A percentile compares a stretch with the other conserved stretches of the same genome.
These are phyloP conservation scores for Polyommatus icarus DNA, from an alignment of 2,888 invertebrate species.

Conservation along the genomic window DNA sequence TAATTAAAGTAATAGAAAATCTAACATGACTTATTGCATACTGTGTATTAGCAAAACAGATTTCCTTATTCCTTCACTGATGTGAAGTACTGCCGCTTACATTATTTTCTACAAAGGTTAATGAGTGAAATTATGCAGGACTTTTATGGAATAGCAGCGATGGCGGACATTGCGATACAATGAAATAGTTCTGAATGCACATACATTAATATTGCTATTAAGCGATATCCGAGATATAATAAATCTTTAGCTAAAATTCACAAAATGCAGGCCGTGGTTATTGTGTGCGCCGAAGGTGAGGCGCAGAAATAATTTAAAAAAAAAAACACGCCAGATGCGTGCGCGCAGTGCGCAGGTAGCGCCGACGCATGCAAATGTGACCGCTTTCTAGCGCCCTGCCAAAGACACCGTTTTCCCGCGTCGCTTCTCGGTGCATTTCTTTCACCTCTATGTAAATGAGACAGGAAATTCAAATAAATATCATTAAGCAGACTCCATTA, in stretches of 20 bases:
- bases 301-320: not conserved
- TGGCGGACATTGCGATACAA: conserved; percentile 26
- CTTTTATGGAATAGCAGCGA: conserved; percentile 35
- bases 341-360: conserved; percentile 58
- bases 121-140: conserved; percentile 44
- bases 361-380: conserved; percentile 55
- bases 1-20: not conserved
- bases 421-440: conserved; percentile 10
- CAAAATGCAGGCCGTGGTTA: conserved; percentile 55
- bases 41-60: not conserved
- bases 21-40: not conserved
- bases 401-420: conserved; percentile 26
- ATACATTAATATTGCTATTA: conserved; percentile 33
- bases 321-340: conserved; percentile 57
- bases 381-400: conserved; percentile 32
- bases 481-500: not conserved
- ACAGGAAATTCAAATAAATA: conserved; percentile 19
- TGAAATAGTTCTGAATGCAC: conserved; percentile 31
- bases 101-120: conserved; percentile 38
- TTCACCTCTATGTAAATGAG: conserved; percentile 22
- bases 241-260: conserved; percentile 60
- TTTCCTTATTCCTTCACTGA: not conserved
- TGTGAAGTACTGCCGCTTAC: conserved; percentile 12
- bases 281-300: conserved; percentile 50
- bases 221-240: conserved; percentile 44